Percentiles rank a stretch among this genome's conserved stretches.
Evolutionary conservation across 2,888 invertebrate genomes (phyloP).

Genomic region (Cerastis rubricosa): DNA sequence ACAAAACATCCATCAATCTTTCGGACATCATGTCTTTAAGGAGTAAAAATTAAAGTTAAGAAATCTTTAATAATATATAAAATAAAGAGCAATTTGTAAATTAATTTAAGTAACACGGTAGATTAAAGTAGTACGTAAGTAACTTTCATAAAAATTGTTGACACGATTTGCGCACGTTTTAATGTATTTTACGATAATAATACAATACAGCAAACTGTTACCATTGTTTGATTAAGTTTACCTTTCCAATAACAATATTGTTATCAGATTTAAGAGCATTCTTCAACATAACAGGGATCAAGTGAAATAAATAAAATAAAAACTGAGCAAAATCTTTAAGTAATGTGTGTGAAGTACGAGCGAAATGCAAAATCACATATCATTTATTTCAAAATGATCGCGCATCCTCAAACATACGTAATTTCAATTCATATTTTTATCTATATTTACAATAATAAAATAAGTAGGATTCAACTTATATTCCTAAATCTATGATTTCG

Average conservation of each 20-base stretch:
- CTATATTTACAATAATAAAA: conserved; percentile 75
- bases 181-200: conserved; percentile 65
- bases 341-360: conserved; percentile 64
- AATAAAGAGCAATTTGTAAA: conserved; percentile 17
- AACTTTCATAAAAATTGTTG: conserved; percentile 21
- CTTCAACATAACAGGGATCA: conserved; percentile 17
- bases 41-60: conserved; percentile 12
- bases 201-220: conserved; percentile 59
- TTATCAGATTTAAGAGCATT: conserved; percentile 21
- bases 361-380: conserved; percentile 69
- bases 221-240: conserved; percentile 55
- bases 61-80: conserved; percentile 15
- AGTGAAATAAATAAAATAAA: conserved; percentile 65
- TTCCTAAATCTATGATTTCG: conserved; percentile 68
- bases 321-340: conserved; percentile 69
- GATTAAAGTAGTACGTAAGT: conserved; percentile 49
- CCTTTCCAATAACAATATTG: conserved; percentile 30
- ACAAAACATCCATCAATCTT: conserved; percentile 2
- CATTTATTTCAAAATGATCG: conserved; percentile 45
- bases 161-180: conserved; percentile 53
- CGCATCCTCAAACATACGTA: conserved; percentile 42
- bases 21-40: conserved; percentile 2
- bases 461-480: conserved; percentile 74
- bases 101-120: conserved; percentile 39
- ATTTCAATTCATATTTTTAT: conserved; percentile 60